Evolutionary conservation across 2,113 vertebrate genomes (phyloP), one percentile per base, ranked within the genome.

Genomic region (Tenebrosternarchus preto): DNA sequence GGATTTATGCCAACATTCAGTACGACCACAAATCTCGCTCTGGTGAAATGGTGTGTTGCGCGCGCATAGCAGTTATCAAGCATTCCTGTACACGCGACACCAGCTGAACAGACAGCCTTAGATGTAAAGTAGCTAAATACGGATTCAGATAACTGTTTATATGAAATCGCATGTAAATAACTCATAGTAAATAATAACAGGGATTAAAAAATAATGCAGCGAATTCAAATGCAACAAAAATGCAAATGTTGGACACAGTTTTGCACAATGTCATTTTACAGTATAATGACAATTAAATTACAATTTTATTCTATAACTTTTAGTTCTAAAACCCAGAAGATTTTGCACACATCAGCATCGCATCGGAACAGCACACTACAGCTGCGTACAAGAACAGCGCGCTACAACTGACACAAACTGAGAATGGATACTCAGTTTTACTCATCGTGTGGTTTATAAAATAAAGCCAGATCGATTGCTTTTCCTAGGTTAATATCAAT

Each of bases 401-500:
- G 22, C 31, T 20, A 22, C 33, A 68, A 22, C 24, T 68, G 64
- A 39, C 19, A 68, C 31, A 68, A 39, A 50, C 60, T 55, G 46
- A 17, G 27, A 33, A 25, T 36, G 39, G 12, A 57, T 66, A 69
- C 55, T 50, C 29, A 50, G 67, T 78, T n/a, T 46, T 9, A 16
- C 56, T 20, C 29, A 73, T 20, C 15, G 50, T 67, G 70, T 27
- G 78, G 71, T 67, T 68, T 81, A 39, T 16, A 76, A 24, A 59
- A 64, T 22, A 25, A 73, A 55, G 78, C 27, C 55, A 56, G 70
- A 22, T 53, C 55, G 72, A 80, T 73, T 80, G 20, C 33, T 66
- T 9, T 16, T 46, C 70, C 24, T 15, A 72, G 64, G 55, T 75
- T 27, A 56, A 78, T 33, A 83, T n/a, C 20, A 72, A 63, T 36